Percentiles rank a stretch among this genome's conserved stretches.
Conservation (phyloP, 2,888 invertebrate species). For the Zonitis immaculata region DNA sequence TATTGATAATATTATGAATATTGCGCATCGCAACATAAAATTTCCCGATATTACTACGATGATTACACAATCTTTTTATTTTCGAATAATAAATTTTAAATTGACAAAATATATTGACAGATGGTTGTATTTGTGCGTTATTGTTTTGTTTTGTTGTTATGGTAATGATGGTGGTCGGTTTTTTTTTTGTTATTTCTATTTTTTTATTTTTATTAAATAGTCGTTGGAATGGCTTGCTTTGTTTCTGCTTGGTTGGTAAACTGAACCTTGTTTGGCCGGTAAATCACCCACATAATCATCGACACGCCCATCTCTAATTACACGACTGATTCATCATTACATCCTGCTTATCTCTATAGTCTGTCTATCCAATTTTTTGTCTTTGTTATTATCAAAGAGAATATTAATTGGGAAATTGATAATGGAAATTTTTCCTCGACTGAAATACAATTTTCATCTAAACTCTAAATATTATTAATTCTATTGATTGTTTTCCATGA, state of each 20-base stretch:
- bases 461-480: too few species aligned
- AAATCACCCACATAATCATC: constrained; percentile 22
- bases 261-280: constrained; percentile 14
- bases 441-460: too few species aligned
- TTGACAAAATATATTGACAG: background rate
- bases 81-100: background rate
- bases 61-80: background rate
- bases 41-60: background rate
- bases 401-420: too few species aligned
- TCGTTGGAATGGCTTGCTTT: constrained; percentile 3
- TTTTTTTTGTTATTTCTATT: too few species aligned
- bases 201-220: background rate
- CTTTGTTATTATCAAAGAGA: too few species aligned
- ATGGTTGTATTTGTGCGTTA: too few species aligned
- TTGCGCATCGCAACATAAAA: background rate
- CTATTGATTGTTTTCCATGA: too few species aligned
- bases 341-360: background rate
- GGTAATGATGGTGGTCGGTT: too few species aligned
- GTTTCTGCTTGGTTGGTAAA: constrained; percentile 20
- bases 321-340: constrained; percentile 16
- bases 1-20: too few species aligned
- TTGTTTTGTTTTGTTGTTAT: too few species aligned
- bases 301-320: constrained; percentile 21
- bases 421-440: too few species aligned
- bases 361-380: too few species aligned